Base-by-base conservation (phyloP, 2,113 vertebrate genomes). In the Urocynchramus pylzowi region DNA sequence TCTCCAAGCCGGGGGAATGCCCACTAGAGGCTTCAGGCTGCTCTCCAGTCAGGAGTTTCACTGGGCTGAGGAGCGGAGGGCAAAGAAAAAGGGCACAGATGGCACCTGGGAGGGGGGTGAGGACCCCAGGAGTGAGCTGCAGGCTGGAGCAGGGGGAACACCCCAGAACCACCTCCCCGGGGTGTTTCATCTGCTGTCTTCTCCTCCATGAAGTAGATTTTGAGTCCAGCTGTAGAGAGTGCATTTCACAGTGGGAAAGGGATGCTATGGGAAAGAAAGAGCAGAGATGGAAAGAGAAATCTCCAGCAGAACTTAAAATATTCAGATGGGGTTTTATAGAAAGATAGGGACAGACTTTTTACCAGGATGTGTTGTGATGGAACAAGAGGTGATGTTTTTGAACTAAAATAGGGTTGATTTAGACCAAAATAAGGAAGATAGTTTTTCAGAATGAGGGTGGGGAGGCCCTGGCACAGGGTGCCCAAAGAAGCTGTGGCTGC, bases 1-100 rank as follows among this genome's bases (percentile, higher is more conserved):
- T 21, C 42, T n/a, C 19, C 4, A 30, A 4, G 4, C 21, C 0
- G 1, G 7, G 28, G 13, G 3, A 47, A 59, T 42, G 65, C 3
- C 30, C 30, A 26, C 11, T 3, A 7, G 4, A 41, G 23, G 33
- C 20, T 37, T 10, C 42, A 67, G 41, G 16, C 26, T 71, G 69
- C 64, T 18, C 31, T 81, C 21, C 5, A 1, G 2, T 21, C 37
- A 13, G 13, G 30, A n/a, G 8, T 22, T 50, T 30, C 4, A 1
- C 28, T 5, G 64, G 28, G 16, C 1, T 53, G 20, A 26, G 26
- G 10, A 4, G n/a, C 6, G 16, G 35, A 82, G 13, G 52, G 42
- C 19, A 63, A 16, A 73, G 37, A 27, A 47, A 68, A 13, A 21
- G n/a, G 63, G 12, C 41, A 19, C 2, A 26, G 31, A 11, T 6